phyloP scores from a whole-genome alignment of 1,140 invertebrate species.

The Listronotus bonariensis region DNA sequence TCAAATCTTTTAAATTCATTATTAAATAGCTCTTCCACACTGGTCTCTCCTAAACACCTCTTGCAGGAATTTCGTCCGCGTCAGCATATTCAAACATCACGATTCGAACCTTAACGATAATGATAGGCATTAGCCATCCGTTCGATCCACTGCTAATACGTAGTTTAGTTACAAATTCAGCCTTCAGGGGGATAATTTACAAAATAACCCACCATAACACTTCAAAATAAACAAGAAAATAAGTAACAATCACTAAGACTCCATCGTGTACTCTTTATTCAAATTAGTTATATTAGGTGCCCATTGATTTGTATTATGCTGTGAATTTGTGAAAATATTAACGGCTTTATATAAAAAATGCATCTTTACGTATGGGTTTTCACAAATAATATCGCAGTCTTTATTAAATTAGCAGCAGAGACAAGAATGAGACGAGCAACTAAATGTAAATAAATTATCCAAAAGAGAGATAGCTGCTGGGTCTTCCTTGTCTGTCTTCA shows the following conservation, averaged over 20 bases:
- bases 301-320: conserved; percentile 2
- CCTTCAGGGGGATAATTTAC: conserved; percentile 55
- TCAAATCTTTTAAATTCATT: too few species aligned
- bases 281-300: conserved; percentile 45
- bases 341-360: too few species aligned
- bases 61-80: conserved; percentile 40
- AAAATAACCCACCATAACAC: conserved; percentile 56
- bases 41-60: conserved; percentile 3
- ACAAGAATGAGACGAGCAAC: too few species aligned
- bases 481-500: too few species aligned
- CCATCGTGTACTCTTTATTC: conserved; percentile 55
- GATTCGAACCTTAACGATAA: conserved; percentile 55
- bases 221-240: conserved; percentile 57
- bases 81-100: conserved; percentile 58
- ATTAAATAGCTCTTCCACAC: too few species aligned
- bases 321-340: background rate
- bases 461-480: too few species aligned
- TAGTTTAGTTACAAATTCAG: conserved; percentile 57
- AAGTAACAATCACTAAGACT: conserved; percentile 45
- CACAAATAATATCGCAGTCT: too few species aligned
- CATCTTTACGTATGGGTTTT: too few species aligned
- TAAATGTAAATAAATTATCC: too few species aligned
- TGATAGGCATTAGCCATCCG: conserved; percentile 55
- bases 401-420: too few species aligned
- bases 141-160: conserved; percentile 56